Base-by-base conservation (phyloP, 2,888 invertebrate genomes). In the Mongoloraphidia duomilia region DNA sequence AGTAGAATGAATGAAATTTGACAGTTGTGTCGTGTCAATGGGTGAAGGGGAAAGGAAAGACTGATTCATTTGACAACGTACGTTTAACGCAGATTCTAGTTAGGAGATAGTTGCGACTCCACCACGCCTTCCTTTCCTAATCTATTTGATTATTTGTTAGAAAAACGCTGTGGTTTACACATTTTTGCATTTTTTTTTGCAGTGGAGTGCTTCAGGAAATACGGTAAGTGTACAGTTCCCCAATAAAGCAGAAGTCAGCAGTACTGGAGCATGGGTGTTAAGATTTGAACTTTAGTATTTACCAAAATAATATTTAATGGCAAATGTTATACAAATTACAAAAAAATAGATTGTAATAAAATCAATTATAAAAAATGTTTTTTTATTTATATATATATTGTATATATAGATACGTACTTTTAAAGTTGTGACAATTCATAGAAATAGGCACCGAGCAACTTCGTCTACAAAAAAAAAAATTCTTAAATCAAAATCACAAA, bases 401-500 rank as follows among this genome's bases (percentile, higher is more conserved):
- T 9, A 12, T 41, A 12, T 1, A 38, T 38, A 43, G 43, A 14
- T 44, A 35, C 17, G n/a, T n/a, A 26, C 26, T 34, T 52, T 61
- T 59, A 61, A 34, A 77, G 68, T 57, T 76, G 76, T 50, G 75
- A 68, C 14, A 85, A 79, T 74, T 95, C 93, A 61, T 84, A 79
- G 52, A 94, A 69, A 66, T 95, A 95, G 17, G 94, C 88, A 35
- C 86, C 93, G 59, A 95, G 75, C 48, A 94, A 70, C 72, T 95
- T 95, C 2, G 90, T 90, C 90, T 92, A 75, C 52, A 82, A 81
- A 58, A 57, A 64, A 60, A 54, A 61, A 54, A 58, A 52, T 49
- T 40, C 5, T 26, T 26, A 26, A 26, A 6, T 26, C 26, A 26
- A 26, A 26, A 26, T 6, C 3, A 6, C 6, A n/a, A n/a, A n/a